Evolutionary conservation across 2,797 vertebrate species (phyloP).

Genomic region (Nasua narica): DNA sequence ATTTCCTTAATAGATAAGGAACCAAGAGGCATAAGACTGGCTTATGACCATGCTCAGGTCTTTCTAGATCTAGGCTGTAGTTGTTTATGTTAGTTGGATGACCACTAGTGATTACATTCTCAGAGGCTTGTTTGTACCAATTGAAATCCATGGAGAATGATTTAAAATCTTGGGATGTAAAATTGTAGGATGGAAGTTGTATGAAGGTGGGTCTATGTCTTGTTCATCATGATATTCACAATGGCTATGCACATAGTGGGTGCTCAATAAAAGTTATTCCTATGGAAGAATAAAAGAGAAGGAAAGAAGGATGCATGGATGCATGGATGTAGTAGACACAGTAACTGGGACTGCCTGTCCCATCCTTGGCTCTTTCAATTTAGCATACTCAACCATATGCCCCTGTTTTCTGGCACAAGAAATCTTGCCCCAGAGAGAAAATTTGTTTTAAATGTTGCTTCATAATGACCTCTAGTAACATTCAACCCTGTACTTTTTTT

Average conservation of each 20-base stretch:
- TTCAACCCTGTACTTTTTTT: not conserved
- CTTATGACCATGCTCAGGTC: not conserved
- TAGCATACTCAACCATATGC: not conserved
- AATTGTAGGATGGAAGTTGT: not conserved
- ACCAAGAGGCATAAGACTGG: not conserved
- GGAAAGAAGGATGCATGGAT: not conserved
- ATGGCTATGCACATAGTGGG: not conserved
- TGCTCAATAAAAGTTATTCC: not conserved
- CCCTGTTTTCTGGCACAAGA: not conserved
- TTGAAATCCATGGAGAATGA: not conserved
- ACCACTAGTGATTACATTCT: not conserved
- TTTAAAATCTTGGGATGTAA: not conserved
- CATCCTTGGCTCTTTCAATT: not conserved
- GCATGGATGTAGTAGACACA: not conserved
- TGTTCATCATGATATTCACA: not conserved
- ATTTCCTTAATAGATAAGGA: not conserved
- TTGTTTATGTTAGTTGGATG: not conserved
- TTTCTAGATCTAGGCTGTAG: not conserved
- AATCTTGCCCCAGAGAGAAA: not conserved
- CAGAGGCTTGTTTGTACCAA: not conserved
- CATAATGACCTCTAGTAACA: not conserved
- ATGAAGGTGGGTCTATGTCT: not conserved
- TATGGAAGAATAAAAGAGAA: not conserved
- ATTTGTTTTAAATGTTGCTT: not conserved
- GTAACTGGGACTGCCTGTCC: accelerated